phyloP scores from a whole-genome alignment of 2,888 invertebrate genomes.

The Spodoptera littoralis region DNA sequence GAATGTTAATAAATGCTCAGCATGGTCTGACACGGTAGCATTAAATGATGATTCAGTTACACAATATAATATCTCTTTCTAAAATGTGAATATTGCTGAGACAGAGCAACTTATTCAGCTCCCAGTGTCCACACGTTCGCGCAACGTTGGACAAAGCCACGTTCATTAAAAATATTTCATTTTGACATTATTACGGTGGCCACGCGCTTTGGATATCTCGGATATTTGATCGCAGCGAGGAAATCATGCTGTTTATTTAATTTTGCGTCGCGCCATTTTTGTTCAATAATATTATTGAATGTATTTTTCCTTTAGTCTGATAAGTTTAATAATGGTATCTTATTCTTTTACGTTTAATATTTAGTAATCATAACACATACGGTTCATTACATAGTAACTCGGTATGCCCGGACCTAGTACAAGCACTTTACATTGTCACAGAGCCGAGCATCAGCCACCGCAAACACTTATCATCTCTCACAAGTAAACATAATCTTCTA shows the following conservation, averaged over 20 bases:
- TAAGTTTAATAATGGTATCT: neutral
- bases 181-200: conserved; percentile 59
- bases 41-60: conserved; percentile 8
- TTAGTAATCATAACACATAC: neutral
- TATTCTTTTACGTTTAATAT: too few species aligned
- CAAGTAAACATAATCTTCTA: conserved; percentile 40
- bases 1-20: too few species aligned
- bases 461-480: conserved; percentile 27
- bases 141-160: conserved; percentile 44
- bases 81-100: conserved; percentile 56
- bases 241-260: conserved; percentile 52
- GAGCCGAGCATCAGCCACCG: conserved; percentile 1
- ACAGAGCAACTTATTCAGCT: conserved; percentile 46
- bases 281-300: conserved; percentile 22
- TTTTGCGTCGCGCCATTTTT: conserved; percentile 35
- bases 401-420: neutral
- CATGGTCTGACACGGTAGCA: conserved; percentile 12
- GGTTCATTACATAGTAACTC: neutral
- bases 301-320: neutral
- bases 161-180: conserved; percentile 62
- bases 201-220: conserved; percentile 43
- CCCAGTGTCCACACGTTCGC: conserved; percentile 51
- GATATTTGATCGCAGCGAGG: conserved; percentile 50
- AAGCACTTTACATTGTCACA: conserved; percentile 12
- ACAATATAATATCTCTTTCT: conserved; percentile 16